A percentile compares a stretch with the other conserved stretches of the same genome.
Evolutionary conservation across 2,797 vertebrate species (phyloP).

Genomic region (Chloroceryle inda): DNA sequence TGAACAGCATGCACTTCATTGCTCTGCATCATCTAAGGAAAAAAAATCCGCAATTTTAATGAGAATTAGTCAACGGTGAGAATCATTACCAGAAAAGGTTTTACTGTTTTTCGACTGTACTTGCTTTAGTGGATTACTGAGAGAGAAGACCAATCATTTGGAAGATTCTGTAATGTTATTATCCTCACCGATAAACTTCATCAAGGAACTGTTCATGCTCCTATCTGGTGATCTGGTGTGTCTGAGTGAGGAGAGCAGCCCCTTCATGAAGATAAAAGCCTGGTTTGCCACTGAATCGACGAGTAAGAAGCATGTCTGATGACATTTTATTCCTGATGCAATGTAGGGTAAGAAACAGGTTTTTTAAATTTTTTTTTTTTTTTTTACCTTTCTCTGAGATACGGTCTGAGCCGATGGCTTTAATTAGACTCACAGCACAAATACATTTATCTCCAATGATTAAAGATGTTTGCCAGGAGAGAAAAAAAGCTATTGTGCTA

Average conservation of each 20-base stretch:
- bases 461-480: constrained; percentile 1
- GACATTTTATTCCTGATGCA: constrained; percentile 84
- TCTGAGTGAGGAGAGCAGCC: constrained; percentile 70
- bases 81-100: constrained; percentile 42
- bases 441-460: neutral
- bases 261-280: constrained; percentile 79
- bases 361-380: neutral
- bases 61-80: constrained; percentile 58
- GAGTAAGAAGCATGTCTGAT: constrained; percentile 87
- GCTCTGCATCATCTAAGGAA: constrained; percentile 47
- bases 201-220: constrained; percentile 53
- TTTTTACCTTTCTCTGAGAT: neutral
- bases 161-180: constrained; percentile 49
- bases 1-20: neutral
- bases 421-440: constrained; percentile 29
- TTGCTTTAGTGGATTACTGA: constrained; percentile 71
- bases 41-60: constrained; percentile 43
- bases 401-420: neutral
- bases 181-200: constrained; percentile 44
- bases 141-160: constrained; percentile 17
- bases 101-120: neutral
- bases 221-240: constrained; percentile 52
- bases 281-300: constrained; percentile 75
- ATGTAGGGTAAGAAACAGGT: constrained; percentile 86
- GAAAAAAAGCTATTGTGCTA: neutral